Evolutionary conservation across 2,113 vertebrate species (phyloP), one percentile per base, ranked within the genome.

Genomic region (Bagarius yarrelli): DNA sequence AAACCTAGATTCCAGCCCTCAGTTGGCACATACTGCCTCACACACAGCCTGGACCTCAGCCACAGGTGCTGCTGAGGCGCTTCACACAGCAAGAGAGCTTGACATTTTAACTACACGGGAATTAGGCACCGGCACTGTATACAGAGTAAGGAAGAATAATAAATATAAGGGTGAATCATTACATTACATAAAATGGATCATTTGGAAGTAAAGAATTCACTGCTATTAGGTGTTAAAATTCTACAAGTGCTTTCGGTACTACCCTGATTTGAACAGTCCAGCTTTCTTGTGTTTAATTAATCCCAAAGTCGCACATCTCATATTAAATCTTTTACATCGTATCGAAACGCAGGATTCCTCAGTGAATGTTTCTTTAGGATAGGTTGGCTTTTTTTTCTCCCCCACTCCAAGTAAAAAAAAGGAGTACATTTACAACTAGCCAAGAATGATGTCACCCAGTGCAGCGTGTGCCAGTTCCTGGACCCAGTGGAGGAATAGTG

Each of bases 401-500:
- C 84, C 81, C 84, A 85, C 86, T 87, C 90, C 86, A 91, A 91
- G 92, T 91, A 93, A 91, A 90, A 89, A 92, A 89, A 92, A 73
- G 81, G 50, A 84, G 89, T 87, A 93, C 93, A 94, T 95, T 93
- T 93, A 91, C 83, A 86, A 88, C 87, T 90, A 94, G 96, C 97
- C 96, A 98, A 95, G 91, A 91, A 96, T 96, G 94, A 98, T 94
- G 95, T 98, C 96, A 98, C 90, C 90, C 73, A 89, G 91, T 87
- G 36, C 88, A 86, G 88, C 88, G 82, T 88, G 91, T 90, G 95
- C 95, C 94, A 95, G 89, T 88, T 91, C 92, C 66, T 88, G 91
- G 86, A 89, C 93, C 94, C 94, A 93, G 92, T 1, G 93, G 93
- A 90, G 94, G 91, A 92, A 90, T 91, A 92, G 89, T 89, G 93